Base-by-base conservation (phyloP, 1,140 invertebrate genomes). In the Acromyrmex charruanus region DNA sequence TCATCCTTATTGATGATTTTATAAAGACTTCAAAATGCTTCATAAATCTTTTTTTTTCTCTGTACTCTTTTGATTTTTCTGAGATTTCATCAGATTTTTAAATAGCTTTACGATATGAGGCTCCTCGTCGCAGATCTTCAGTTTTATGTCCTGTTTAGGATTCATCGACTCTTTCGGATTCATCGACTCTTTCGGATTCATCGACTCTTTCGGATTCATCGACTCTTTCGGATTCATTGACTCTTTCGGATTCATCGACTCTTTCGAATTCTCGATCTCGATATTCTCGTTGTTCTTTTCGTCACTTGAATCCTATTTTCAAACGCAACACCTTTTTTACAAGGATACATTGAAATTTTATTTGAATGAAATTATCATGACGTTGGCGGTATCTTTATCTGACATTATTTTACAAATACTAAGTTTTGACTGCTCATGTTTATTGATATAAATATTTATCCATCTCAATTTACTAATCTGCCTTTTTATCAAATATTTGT, bases 41-140 rank as follows among this genome's bases (percentile, higher is more conserved):
- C 14, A 28, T 1, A 16, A 14, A 18, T 71, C 0, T 58, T n/a
- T 39, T 58, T 18, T 55, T n/a, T 39, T 28, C 21, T 14, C 6
- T 2, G 35, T 3, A 3, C 3, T 44, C 0, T 18, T 6, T 16
- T 31, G 5, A 59, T 4, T 72, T 21, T 39, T 35, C 5, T 49
- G 39, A 0, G 66, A 14, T 12, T 39, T 58, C 12, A 85, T 66
- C 28, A 85, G 49, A 80, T 39, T 85, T 79, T 80, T 80, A 65
- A 66, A 68, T 21, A 85, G 61, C 14, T 80, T 79, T 2, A 85
- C 35, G 4, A 80, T 80, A 18, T 66, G 66, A 6, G 82, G 12
- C 5, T 79, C 61, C 5, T 51, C 49, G 1, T 85, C 72, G 25
- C 74, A 85, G 1, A 7, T 16, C n/a, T 39, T 51, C 49, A 28